phyloP scores from a whole-genome alignment of 2,888 invertebrate genomes.

The Drosophila picticornis region DNA sequence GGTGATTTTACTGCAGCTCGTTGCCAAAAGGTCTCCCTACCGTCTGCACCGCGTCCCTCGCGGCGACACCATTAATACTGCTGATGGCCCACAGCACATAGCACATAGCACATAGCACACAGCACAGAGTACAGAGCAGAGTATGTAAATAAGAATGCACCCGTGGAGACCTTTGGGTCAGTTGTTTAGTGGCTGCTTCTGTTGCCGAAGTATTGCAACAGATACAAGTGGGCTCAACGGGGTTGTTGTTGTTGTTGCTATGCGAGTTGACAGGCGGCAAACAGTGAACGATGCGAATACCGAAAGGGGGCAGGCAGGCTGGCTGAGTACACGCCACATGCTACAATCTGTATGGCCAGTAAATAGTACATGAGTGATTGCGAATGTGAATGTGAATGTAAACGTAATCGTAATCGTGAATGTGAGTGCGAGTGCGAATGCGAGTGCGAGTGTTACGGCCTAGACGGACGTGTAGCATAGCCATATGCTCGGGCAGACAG shows the following conservation, averaged over 20 bases:
- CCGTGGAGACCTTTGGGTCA: conserved; percentile 54
- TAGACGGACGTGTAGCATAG: conserved; percentile 21
- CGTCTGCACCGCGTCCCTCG: conserved; percentile 8
- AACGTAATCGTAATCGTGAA: neutral
- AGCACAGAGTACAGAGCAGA: conserved; percentile 2
- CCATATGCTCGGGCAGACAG: conserved; percentile 8
- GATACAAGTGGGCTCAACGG: conserved; percentile 48
- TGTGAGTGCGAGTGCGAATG: neutral
- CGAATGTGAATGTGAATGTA: neutral
- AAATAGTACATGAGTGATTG: conserved; percentile 14
- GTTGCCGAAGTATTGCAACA: conserved; percentile 32
- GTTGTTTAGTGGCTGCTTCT: conserved; percentile 56
- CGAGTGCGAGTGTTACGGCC: conserved; percentile 14
- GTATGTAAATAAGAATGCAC: conserved; percentile 33
- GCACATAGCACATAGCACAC: neutral
- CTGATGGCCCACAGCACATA: conserved; percentile 40
- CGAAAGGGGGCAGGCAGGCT: neutral
- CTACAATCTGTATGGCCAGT: conserved; percentile 45
- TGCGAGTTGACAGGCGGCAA: conserved; percentile 37
- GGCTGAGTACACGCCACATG: conserved; percentile 42
- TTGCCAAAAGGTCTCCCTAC: conserved; percentile 36
- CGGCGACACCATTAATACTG: conserved; percentile 49
- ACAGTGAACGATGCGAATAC: conserved; percentile 17
- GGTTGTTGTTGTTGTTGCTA: conserved; percentile 20
- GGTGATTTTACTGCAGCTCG: conserved; percentile 35